These are phyloP conservation scores for Hylaeus volcanicus DNA, from an alignment of 1,140 invertebrate species.

Conservation along the genomic window DNA sequence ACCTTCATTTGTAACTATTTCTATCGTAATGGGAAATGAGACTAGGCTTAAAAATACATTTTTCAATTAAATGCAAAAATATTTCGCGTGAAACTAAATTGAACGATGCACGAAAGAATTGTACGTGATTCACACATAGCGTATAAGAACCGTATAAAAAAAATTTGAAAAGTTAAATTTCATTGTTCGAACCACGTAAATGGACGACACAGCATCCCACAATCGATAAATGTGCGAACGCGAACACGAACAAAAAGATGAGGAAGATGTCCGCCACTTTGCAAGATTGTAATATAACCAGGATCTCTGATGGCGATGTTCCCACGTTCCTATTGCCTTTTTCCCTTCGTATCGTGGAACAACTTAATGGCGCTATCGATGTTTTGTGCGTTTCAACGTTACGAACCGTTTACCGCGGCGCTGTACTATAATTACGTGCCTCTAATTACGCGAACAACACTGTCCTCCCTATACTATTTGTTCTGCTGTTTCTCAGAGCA, in stretches of 20 bases:
- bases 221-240: neutral
- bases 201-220: neutral
- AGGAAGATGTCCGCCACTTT: neutral
- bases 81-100: too few species aligned
- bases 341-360: slow-evolving; percentile 29
- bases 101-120: too few species aligned
- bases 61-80: too few species aligned
- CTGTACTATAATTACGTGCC: slow-evolving; percentile 44
- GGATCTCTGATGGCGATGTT: slow-evolving; percentile 34
- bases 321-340: slow-evolving; percentile 42
- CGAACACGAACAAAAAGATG: neutral
- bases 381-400: slow-evolving; percentile 42
- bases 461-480: slow-evolving; percentile 40
- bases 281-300: slow-evolving; percentile 29
- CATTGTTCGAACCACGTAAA: neutral
- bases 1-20: too few species aligned
- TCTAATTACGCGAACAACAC: slow-evolving; percentile 52
- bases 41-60: too few species aligned
- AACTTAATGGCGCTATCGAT: slow-evolving; percentile 54
- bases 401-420: slow-evolving; percentile 34
- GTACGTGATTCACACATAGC: too few species aligned
- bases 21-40: too few species aligned
- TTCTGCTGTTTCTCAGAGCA: slow-evolving; percentile 40
- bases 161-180: neutral
- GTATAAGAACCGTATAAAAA: too few species aligned